A percentile compares a stretch with the other conserved stretches of the same genome.
phyloP scores from a whole-genome alignment of 2,113 vertebrate species.

The Chaetorhynchus papuensis region DNA sequence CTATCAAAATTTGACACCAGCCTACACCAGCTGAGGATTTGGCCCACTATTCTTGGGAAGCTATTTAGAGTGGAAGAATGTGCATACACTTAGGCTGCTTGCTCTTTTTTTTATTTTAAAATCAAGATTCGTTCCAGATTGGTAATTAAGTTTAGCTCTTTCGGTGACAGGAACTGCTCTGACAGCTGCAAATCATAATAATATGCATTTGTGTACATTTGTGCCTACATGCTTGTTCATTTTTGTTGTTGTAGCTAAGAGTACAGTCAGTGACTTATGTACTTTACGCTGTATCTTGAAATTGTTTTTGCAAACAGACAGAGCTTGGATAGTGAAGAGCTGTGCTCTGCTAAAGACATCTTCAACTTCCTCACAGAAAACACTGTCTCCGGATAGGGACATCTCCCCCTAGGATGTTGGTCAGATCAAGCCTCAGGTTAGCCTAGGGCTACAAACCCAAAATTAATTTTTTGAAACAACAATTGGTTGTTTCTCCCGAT shows the following conservation, averaged over 20 bases:
- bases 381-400: not conserved
- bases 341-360: not conserved
- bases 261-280: not conserved
- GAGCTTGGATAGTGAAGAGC: not conserved
- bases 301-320: not conserved
- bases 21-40: not conserved
- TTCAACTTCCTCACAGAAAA: not conserved
- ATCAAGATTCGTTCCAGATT: not conserved
- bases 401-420: not conserved
- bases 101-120: constrained; percentile 4
- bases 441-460: not conserved
- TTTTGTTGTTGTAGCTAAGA: not conserved
- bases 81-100: not conserved
- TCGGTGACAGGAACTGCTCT: not conserved
- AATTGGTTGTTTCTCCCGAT: not conserved
- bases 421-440: not conserved
- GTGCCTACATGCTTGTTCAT: not conserved
- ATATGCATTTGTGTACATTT: not conserved
- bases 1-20: not conserved
- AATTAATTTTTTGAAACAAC: not conserved
- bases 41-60: not conserved
- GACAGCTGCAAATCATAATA: constrained; percentile 33
- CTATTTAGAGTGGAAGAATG: not conserved
- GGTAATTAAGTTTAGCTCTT: constrained; percentile 33
- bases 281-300: not conserved